Base-by-base conservation (phyloP, 2,797 vertebrate genomes). In the Anguilla megastoma region DNA sequence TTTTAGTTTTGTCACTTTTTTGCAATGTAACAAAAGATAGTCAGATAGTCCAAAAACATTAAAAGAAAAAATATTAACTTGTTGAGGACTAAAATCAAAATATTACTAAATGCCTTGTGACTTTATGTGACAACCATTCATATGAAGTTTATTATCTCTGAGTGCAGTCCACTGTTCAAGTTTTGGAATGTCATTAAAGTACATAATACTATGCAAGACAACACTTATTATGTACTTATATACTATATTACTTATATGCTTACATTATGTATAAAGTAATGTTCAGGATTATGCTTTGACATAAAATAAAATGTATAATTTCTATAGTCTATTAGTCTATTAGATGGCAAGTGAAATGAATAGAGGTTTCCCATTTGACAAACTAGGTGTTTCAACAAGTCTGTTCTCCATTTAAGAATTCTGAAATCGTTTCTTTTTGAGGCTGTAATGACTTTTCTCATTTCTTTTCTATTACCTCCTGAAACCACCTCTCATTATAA, bases 371-470 rank as follows among this genome's bases (percentile, higher is more conserved):
- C 93, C 94, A 94, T 95, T 93, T 66, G 90, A 93, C 93, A 92
- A 91, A 94, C 91, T 90, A 90, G 91, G 90, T 93, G 92, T 92
- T 92, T 95, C 95, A 96, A 94, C 94, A 80, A 83, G 63, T 95
- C 94, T 95, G 90, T 90, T 92, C 92, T 92, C 92, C 94, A 94
- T 93, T 91, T 90, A 92, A 92, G 91, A 94, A 95, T 93, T 93
- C 91, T 91, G 91, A 94, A 94, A 92, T 94, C 93, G 94, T 94
- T 92, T 95, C 95, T 92, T 93, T 92, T 93, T 90, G 90, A 92
- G 93, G 93, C 93, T 92, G 94, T 95, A 95, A 94, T 95, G 95
- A 94, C 91, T 94, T 93, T 94, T 92, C 91, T 92, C 92, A 90
- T 84, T 8, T 71, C 91, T 63, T 41, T 50, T 86, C 92, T 93